A percentile compares a stretch with the other conserved stretches of the same genome.
Conservation (phyloP, 1,140 invertebrate genomes). For the Achroia grisella region DNA sequence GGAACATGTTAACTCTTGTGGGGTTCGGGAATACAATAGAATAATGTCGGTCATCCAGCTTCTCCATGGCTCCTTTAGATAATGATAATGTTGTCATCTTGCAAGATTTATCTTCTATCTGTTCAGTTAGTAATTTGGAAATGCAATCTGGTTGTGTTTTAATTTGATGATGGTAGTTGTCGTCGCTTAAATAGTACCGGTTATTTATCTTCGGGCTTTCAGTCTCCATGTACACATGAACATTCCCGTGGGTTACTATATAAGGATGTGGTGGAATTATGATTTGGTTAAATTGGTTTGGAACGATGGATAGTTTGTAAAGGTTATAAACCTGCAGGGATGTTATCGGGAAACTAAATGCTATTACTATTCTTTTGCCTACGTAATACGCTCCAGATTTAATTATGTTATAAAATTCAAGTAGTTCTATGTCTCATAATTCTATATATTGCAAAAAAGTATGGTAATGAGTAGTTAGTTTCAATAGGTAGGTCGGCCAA, state of each 20-base stretch:
- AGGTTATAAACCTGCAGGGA: slow-evolving; percentile 4
- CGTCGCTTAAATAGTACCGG: slow-evolving; percentile 2
- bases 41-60: slow-evolving; percentile 12
- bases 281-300: slow-evolving; percentile 8
- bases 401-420: background rate
- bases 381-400: background rate
- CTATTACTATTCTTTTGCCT: background rate
- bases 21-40: slow-evolving; percentile 6
- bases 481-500: slow-evolving; percentile 13
- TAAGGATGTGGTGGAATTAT: background rate
- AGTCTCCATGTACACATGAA: slow-evolving; percentile 8
- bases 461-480: too few relatives aligned
- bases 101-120: background rate
- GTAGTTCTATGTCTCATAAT: background rate
- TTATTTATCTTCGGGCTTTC: slow-evolving; percentile 9
- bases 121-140: background rate
- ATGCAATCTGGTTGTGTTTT: slow-evolving; percentile 2
- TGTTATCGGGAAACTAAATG: slow-evolving; percentile 7
- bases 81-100: background rate
- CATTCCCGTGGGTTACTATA: background rate
- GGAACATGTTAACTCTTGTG: slow-evolving; percentile 9
- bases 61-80: slow-evolving; percentile 2
- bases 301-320: slow-evolving; percentile 7
- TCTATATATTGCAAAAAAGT: too few relatives aligned
- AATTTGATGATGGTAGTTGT: background rate